Percentiles rank a stretch among this genome's conserved stretches.
Conservation (phyloP, 2,888 invertebrate species). For the Chaitophorus viminalis region DNA sequence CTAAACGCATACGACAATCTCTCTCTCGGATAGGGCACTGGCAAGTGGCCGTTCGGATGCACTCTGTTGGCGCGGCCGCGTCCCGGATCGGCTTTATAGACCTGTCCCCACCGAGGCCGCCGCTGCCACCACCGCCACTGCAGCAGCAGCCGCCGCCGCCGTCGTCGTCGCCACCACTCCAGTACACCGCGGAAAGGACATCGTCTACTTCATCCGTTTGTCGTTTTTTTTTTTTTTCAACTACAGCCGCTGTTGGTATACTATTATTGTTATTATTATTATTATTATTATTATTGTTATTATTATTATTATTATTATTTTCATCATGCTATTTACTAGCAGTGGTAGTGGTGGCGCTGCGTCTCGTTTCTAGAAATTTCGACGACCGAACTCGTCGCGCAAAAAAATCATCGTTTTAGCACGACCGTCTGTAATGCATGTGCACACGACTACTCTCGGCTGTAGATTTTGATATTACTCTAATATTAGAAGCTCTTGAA, state of each 20-base stretch:
- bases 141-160: no score
- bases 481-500: no score
- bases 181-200: not conserved
- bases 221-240: not conserved
- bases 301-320: not conserved
- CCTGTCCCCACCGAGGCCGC: conserved; percentile 14
- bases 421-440: no score
- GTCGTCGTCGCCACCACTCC: not conserved
- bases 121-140: not conserved
- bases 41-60: not conserved
- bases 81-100: conserved; percentile 10
- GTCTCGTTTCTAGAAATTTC: not conserved
- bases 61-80: not conserved
- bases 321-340: no score
- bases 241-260: not conserved
- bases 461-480: no score
- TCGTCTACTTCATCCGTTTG: not conserved
- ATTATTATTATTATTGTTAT: not conserved
- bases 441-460: no score
- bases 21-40: no score
- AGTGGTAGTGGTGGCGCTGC: not conserved
- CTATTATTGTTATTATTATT: not conserved
- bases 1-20: no score
- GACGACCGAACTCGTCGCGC: not conserved
- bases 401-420: not conserved